Percentiles rank a stretch among this genome's conserved stretches.
Conservation (phyloP, 2,797 vertebrate genomes). For the Tenualosa thibaudeaui region DNA sequence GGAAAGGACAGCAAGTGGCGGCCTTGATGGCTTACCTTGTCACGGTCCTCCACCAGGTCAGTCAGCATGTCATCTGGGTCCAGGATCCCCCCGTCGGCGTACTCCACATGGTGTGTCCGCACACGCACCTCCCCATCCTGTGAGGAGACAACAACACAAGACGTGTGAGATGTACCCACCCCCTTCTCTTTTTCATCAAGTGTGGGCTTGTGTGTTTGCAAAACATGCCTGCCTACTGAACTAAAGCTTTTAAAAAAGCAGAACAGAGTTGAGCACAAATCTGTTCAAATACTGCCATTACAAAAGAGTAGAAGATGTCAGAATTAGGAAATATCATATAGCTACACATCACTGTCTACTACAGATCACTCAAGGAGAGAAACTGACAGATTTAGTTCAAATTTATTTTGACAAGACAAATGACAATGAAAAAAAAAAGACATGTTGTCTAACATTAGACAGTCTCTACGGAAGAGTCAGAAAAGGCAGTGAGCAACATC, state of each 20-base stretch:
- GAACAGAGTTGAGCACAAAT: neutral
- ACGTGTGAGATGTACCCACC: neutral
- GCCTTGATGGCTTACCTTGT: constrained; percentile 79
- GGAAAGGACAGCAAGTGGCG: neutral
- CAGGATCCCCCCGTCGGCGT: constrained; percentile 89
- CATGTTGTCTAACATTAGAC: neutral
- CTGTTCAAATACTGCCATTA: neutral
- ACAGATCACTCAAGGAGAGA: neutral
- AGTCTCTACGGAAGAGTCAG: neutral
- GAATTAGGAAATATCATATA: neutral
- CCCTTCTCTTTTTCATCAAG: neutral
- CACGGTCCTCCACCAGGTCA: constrained; percentile 93
- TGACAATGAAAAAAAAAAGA: neutral
- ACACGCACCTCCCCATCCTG: constrained; percentile 80
- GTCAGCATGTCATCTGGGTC: constrained; percentile 89
- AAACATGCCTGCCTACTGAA: neutral
- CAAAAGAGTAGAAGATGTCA: neutral
- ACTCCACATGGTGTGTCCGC: constrained; percentile 89
- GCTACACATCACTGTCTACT: neutral
- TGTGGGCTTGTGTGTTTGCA: neutral
- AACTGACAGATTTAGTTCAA: neutral
- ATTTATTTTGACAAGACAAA: neutral
- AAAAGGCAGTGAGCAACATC: neutral
- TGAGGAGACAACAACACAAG: constrained; percentile 40
- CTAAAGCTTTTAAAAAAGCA: neutral